Base-by-base conservation (phyloP, 1,140 invertebrate species). In the Drosophila ambigua region DNA sequence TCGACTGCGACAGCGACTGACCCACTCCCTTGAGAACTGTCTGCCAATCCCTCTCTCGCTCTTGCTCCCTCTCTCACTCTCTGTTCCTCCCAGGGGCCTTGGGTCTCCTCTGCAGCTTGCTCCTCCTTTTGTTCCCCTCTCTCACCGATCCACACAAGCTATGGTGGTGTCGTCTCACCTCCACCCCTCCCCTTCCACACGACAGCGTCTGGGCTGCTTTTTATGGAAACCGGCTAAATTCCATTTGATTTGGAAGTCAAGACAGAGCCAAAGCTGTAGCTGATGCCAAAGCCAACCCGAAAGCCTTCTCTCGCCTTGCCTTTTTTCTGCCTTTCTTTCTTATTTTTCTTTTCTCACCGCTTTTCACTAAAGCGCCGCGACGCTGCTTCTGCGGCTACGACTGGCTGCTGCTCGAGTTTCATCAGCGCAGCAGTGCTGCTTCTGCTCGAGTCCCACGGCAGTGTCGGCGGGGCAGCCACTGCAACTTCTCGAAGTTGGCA, bases 221-320 rank as follows among this genome's bases (percentile, higher is more conserved):
- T 81, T 85, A 87, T 85, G 81, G 82, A 85, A 85, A 85, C 82
- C 82, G 82, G 82, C 82, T 85, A 78, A 85, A 87, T 85, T 85
- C 82, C 82, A 85, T 85, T 87, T 85, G 82, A 87, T 82, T 85
- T 77, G 73, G 69, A 82, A 81, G 82, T 77, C 78, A 72, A 35
- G 64, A 44, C 66, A 69, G 64, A 69, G 65, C 62, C 62, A 68
- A 67, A 69, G 67, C 81, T 73, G 75, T 77, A 9, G 31, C 31
- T 31, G 31, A 31, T 31, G 28, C 28, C 28, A 31, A 31, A 31
- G 63, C 57, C 66, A 48, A 57, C 13, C 24, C 20, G 39, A 35
- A 15, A 15, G 39, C 15, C 16, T 53, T 16, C 41, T 43, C 60
- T 51, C 45, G 31, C 71, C 48, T 54, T 69, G 51, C 50, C 54